Conservation (phyloP, 2,113 vertebrate species). For the Elaphurus davidianus region DNA sequence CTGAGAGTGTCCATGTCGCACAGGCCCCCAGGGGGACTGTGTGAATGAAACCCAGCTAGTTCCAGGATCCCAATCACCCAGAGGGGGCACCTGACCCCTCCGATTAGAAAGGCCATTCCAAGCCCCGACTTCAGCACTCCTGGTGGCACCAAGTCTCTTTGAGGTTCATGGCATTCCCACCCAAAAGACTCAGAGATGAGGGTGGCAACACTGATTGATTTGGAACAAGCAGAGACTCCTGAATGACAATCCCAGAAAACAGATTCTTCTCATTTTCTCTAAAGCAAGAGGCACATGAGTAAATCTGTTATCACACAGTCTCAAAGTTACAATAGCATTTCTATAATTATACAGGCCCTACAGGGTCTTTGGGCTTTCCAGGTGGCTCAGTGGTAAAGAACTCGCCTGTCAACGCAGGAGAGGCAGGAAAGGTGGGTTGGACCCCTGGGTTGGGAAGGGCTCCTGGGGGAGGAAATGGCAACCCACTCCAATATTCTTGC, state of each 20-base stretch:
- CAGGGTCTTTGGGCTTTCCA: neutral
- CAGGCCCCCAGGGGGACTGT: neutral
- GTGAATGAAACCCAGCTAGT: neutral
- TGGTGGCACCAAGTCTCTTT: neutral
- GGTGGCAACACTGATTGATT: neutral
- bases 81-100: neutral
- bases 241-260: neutral
- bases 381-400: neutral
- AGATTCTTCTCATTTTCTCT: neutral
- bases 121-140: neutral
- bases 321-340: neutral
- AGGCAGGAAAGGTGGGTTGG: neutral
- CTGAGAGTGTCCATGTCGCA: neutral
- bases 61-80: neutral
- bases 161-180: neutral
- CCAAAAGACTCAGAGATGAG: neutral
- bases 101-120: neutral
- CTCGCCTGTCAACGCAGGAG: neutral
- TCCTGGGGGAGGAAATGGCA: neutral
- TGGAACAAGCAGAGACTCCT: neutral
- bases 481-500: neutral
- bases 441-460: neutral
- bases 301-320: neutral
- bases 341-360: neutral
- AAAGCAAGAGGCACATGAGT: neutral